Base-by-base conservation (phyloP, 2,888 invertebrate genomes). In the Orchesellides sinensis region DNA sequence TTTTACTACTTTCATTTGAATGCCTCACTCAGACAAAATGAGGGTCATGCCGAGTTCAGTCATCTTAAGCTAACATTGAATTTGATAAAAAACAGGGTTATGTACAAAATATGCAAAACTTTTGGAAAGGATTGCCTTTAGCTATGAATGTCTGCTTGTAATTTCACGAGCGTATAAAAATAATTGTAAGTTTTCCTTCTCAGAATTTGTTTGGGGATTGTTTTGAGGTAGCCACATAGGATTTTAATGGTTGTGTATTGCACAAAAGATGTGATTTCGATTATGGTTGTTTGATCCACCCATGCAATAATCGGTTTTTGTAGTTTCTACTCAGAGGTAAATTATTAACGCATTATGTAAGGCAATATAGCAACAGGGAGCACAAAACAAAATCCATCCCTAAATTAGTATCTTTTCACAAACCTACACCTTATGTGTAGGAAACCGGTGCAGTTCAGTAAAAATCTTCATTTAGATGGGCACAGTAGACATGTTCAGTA, bases 261-360 rank as follows among this genome's bases (percentile, higher is more conserved):
- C n/a, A 56, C 56, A 56, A 54, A 54, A 54, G 54, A 54, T 54
- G 54, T 21, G 54, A 4, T 54, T 54, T 23, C 21, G 69, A 54
- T 70, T 61, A 61, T 54, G 54, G 29, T 40, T 59, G 45, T n/a
- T 25, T 2, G 72, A 59, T 27, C 72, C 72, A 59, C 72, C 72
- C 72, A 10, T 21, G 29, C 56, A 72, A 72, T 72, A 59, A 72
- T 72, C 72, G 72, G 72, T 72, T 72, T 72, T 45, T 72, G 59
- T 59, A 27, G 59, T 72, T 35, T n/a, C n/a, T n/a, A n/a, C n/a
- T n/a, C n/a, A n/a, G 72, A 59, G 23, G 52, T 35, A 69, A 59
- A 72, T 69, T 54, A 56, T 69, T 35, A 56, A 69, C 29, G 29
- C 21, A 69, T 56, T 25, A 69, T 45, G 56, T 19, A 29, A 52